These are phyloP conservation scores for Polyergus mexicanus DNA, from an alignment of 1,140 invertebrate genomes.

Conservation along the genomic window DNA sequence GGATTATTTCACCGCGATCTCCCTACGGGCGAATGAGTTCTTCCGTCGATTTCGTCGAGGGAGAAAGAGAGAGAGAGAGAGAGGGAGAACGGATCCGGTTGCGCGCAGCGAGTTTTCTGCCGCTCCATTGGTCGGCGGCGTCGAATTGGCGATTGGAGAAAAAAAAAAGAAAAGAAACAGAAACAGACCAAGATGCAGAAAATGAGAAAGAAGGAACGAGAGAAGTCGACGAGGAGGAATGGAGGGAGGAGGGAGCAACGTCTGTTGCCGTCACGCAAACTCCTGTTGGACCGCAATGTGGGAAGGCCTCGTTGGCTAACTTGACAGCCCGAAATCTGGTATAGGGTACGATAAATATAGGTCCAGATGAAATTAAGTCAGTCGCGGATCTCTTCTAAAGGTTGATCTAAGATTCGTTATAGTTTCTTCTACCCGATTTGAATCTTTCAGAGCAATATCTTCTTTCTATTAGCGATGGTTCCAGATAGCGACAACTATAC, in stretches of 20 bases:
- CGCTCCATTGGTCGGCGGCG: conserved; percentile 63
- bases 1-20: conserved; percentile 38
- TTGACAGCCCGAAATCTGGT: conserved; percentile 76
- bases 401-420: not conserved
- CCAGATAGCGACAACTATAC: conserved; percentile 7
- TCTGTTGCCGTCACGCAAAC: conserved; percentile 67
- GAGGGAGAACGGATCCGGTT: conserved; percentile 50
- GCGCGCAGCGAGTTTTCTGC: conserved; percentile 67
- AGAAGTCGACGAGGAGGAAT: conserved; percentile 56
- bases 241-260: conserved; percentile 25
- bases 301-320: conserved; percentile 70
- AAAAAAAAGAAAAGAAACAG: conserved; percentile 30
- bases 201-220: not conserved
- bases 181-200: conserved; percentile 33
- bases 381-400: conserved; percentile 24
- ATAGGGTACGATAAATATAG: conserved; percentile 57
- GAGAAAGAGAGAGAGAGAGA: not conserved
- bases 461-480: conserved; percentile 11
- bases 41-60: conserved; percentile 63
- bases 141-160: conserved; percentile 72
- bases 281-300: conserved; percentile 37
- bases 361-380: conserved; percentile 57
- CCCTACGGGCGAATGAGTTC: conserved; percentile 40
- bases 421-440: not conserved
- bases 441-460: conserved; percentile 3